Evolutionary conservation across 2,113 vertebrate species (phyloP).

Genomic region (Strix uralensis): DNA sequence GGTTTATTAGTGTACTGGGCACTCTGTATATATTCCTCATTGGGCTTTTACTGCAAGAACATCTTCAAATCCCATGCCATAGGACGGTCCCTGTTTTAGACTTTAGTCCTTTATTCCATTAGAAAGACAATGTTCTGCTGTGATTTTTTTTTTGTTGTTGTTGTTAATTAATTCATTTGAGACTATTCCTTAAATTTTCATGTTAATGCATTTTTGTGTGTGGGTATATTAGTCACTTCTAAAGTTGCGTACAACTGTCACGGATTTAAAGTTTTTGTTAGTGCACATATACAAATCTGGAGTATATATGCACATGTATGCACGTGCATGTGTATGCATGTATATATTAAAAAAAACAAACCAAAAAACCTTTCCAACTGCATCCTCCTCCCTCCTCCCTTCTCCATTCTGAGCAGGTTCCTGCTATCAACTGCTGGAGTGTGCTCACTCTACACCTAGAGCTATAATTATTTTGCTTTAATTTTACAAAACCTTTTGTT

Average conservation of each 20-base stretch:
- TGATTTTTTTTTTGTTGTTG: background rate
- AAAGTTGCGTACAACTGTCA: constrained; percentile 61
- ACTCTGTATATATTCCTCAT: background rate
- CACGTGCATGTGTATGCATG: background rate
- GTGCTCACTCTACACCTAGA: constrained; percentile 80
- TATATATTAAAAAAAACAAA: background rate
- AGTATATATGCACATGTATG: background rate
- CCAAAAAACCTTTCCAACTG: background rate
- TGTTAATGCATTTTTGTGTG: constrained; percentile 71
- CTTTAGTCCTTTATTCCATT: constrained; percentile 45
- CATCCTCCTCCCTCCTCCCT: constrained; percentile 51
- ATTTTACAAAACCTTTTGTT: constrained; percentile 86
- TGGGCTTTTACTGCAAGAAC: constrained; percentile 41
- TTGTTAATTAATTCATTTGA: constrained; percentile 75
- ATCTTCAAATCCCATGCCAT: constrained; percentile 43
- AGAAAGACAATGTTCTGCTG: constrained; percentile 58
- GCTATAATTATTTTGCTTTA: constrained; percentile 87
- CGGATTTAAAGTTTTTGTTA: constrained; percentile 59
- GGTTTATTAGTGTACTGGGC: background rate
- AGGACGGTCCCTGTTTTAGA: constrained; percentile 57
- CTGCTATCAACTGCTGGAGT: constrained; percentile 76
- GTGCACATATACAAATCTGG: background rate
- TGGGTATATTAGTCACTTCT: constrained; percentile 69
- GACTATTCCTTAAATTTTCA: constrained; percentile 74
- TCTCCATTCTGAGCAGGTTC: constrained; percentile 72